Evolutionary conservation across 1,140 invertebrate genomes (phyloP), one percentile per base, ranked within the genome.

Genomic region (Euglossa dilemma): DNA sequence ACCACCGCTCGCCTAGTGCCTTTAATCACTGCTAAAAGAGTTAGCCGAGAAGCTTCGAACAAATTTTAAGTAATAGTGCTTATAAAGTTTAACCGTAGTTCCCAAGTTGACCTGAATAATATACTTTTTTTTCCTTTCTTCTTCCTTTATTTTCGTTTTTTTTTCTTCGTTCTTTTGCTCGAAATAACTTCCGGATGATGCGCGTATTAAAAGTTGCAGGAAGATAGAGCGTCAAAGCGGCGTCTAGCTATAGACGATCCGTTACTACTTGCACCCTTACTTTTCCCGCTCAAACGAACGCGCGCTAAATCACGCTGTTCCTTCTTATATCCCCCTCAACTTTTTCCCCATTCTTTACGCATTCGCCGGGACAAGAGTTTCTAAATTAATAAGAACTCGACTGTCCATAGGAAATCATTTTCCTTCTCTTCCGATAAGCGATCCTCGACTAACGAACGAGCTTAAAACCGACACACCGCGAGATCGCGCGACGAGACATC

Each of bases 61-160:
- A 64, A 76, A 76, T 76, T 66, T 76, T 36, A 64, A 76, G 61
- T 76, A 64, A 76, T 52, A 76, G 28, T 20, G 59, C 45, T 64
- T 23, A 50, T 64, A 64, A 76, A 76, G 59, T 76, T 76, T 76
- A 36, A 76, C 0, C 16, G 47, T 36, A 63, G 74, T 50, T 76
- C 52, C 59, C 20, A 64, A 76, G 74, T 76, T 64, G 61, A 64
- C n/a, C 36, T 45, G 74, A 76, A 64, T 50, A 76, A 76, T 52
- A 36, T 36, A 2, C 20, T 63, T 63, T 63, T 63, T 9, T 50
- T 12, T 50, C 47, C 28, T 25, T 28, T n/a, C n/a, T 8, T 50
- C 12, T 50, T 14, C 14, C 9, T 50, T 11, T 50, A 0, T 12
- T 16, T 52, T 16, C 16, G 1, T 52, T 3, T 52, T 16, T 52